These are phyloP conservation scores for Caenorhabditis brenneri DNA, from an alignment of 1,140 invertebrate species.

Conservation along the genomic window DNA sequence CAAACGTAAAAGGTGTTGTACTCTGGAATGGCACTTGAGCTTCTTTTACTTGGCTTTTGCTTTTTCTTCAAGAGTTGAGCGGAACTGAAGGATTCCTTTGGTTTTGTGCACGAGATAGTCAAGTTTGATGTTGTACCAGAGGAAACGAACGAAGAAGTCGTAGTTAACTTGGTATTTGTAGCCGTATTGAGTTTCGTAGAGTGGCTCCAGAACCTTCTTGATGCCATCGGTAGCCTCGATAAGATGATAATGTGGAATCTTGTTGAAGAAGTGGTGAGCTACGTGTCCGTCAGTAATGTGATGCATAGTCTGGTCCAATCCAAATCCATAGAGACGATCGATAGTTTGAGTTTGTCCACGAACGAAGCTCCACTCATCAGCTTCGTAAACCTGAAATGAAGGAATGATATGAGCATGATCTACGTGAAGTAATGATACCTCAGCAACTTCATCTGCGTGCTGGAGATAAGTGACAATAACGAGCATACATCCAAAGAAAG, in stretches of 20 bases:
- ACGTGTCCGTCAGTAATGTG: conserved; percentile 71
- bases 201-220: conserved; percentile 37
- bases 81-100: conserved; percentile 33
- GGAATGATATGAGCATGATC: conserved; percentile 62
- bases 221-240: conserved; percentile 20
- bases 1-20: conserved; percentile 18
- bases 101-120: conserved; percentile 31
- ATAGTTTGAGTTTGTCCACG: conserved; percentile 72
- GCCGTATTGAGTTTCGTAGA: neutral
- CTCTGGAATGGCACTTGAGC: neutral
- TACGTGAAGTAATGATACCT: neutral
- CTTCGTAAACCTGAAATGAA: conserved; percentile 72
- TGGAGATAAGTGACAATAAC: conserved; percentile 73
- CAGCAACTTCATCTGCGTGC: conserved; percentile 60
- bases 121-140: conserved; percentile 1
- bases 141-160: conserved; percentile 17
- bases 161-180: conserved; percentile 32
- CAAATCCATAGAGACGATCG: conserved; percentile 72
- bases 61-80: conserved; percentile 16
- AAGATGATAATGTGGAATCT: conserved; percentile 29
- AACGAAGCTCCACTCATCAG: conserved; percentile 72
- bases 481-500: conserved; percentile 71
- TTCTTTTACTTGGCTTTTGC: conserved; percentile 30
- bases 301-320: conserved; percentile 72
- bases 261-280: conserved; percentile 33